A percentile compares a stretch with the other conserved stretches of the same genome.
Evolutionary conservation across 2,888 invertebrate genomes (phyloP).

Genomic region (Euplexia lucipara): DNA sequence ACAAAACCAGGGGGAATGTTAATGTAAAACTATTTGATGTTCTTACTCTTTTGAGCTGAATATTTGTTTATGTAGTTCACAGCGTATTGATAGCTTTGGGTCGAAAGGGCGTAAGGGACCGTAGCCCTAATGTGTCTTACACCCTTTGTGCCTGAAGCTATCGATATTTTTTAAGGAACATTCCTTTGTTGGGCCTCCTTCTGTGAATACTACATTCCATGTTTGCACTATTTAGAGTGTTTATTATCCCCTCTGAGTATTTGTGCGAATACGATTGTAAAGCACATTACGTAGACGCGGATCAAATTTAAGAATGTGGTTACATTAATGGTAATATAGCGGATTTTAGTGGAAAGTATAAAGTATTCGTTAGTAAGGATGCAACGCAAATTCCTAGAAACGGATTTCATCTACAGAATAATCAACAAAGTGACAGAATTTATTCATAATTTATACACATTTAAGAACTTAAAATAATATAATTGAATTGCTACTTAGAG

Average conservation of each 20-base stretch:
- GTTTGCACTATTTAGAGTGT: conserved; percentile 80
- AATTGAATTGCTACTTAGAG: too few relatives aligned
- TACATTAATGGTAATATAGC: not conserved
- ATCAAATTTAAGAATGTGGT: conserved; percentile 31
- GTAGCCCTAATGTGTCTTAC: conserved; percentile 10
- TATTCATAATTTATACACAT: too few relatives aligned
- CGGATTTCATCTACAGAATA: too few relatives aligned
- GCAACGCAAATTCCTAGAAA: too few relatives aligned
- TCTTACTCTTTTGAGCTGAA: conserved; percentile 70
- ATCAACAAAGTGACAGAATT: too few relatives aligned
- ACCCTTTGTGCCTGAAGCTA: conserved; percentile 17
- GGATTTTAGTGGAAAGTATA: not conserved
- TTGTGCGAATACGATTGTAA: conserved; percentile 71
- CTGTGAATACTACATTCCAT: conserved; percentile 59
- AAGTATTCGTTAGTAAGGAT: too few relatives aligned
- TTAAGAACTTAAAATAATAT: too few relatives aligned
- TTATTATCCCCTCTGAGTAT: conserved; percentile 74
- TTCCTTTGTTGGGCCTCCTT: conserved; percentile 64
- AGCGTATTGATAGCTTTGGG: conserved; percentile 61
- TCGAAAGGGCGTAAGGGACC: conserved; percentile 22
- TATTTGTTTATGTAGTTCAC: conserved; percentile 79
- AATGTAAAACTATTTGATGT: conserved; percentile 87
- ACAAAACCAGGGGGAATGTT: conserved; percentile 74
- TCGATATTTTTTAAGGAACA: conserved; percentile 67
- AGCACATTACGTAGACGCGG: conserved; percentile 61